phyloP scores from a whole-genome alignment of 53 echinoderm and acorn worm genomes.

The Holothuria leucospilota region DNA sequence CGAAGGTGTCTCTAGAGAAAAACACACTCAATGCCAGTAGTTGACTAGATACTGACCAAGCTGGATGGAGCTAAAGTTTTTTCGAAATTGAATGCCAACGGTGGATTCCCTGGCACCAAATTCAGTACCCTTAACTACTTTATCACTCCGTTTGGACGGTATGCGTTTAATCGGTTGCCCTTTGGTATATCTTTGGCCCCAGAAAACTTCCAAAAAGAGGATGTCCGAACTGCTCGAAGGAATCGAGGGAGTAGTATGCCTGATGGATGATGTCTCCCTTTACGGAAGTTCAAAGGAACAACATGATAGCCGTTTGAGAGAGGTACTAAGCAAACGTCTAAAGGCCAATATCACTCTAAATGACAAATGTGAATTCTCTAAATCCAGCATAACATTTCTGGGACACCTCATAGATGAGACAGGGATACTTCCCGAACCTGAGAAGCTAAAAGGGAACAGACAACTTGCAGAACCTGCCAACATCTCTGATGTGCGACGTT shows the following conservation, averaged over 20 bases:
- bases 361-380: conserved; percentile 58
- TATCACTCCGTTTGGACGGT: conserved; percentile 68
- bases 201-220: conserved; percentile 40
- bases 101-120: conserved; percentile 57
- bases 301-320: conserved; percentile 39
- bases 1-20: conserved; percentile 55
- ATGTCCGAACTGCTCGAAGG: conserved; percentile 60
- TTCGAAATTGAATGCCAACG: conserved; percentile 68
- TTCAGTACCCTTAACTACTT: conserved; percentile 56
- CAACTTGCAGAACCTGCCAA: conserved; percentile 45
- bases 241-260: conserved; percentile 42
- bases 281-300: conserved; percentile 25
- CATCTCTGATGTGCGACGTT: conserved; percentile 55
- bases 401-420: conserved; percentile 35
- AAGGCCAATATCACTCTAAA: conserved; percentile 33
- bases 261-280: conserved; percentile 60
- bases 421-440: conserved; percentile 43
- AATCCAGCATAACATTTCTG: conserved; percentile 29
- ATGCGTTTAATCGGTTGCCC: conserved; percentile 57
- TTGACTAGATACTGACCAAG: conserved; percentile 61
- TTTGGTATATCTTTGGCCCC: conserved; percentile 75
- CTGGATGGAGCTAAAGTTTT: conserved; percentile 49
- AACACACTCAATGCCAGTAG: conserved; percentile 56
- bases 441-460: conserved; percentile 31
- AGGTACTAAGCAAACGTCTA: conserved; percentile 35